Evolutionary conservation across 1,140 invertebrate species (phyloP).

Genomic region (Anastrepha ludens): DNA sequence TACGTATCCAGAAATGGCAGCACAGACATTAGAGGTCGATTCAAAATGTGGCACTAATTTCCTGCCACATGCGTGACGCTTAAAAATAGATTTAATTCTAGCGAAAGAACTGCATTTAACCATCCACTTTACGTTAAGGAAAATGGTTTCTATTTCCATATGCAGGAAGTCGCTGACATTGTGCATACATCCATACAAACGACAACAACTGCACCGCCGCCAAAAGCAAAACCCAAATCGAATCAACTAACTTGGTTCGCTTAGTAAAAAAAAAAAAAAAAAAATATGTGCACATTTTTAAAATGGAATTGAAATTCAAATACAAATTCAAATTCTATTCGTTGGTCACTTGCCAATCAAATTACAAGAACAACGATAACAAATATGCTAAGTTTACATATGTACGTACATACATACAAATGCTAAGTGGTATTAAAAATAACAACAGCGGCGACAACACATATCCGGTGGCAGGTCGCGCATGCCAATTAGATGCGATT

Average conservation of each 20-base stretch:
- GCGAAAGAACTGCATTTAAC: neutral
- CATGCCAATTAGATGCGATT: constrained; percentile 37
- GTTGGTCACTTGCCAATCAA: constrained; percentile 32
- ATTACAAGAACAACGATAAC: neutral
- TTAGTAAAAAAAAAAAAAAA: neutral
- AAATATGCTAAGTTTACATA: neutral
- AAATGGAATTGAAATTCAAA: constrained; percentile 23
- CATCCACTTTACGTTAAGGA: neutral
- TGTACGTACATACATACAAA: neutral
- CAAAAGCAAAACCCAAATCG: neutral
- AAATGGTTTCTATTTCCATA: constrained; percentile 8
- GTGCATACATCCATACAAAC: neutral
- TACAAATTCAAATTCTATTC: constrained; percentile 22
- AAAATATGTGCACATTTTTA: neutral
- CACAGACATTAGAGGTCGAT: neutral
- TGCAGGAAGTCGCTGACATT: too few relatives aligned
- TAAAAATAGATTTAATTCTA: constrained; percentile 6
- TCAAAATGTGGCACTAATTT: constrained; percentile 29
- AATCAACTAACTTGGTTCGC: neutral
- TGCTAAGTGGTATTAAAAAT: constrained; percentile 1
- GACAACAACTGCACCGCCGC: neutral
- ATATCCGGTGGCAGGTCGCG: constrained; percentile 50
- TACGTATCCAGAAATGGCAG: neutral
- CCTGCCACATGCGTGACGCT: constrained; percentile 18
- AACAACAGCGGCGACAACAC: constrained; percentile 48